Base-by-base conservation (phyloP, 2,888 invertebrate genomes). In the Mechanitis messenoides region DNA sequence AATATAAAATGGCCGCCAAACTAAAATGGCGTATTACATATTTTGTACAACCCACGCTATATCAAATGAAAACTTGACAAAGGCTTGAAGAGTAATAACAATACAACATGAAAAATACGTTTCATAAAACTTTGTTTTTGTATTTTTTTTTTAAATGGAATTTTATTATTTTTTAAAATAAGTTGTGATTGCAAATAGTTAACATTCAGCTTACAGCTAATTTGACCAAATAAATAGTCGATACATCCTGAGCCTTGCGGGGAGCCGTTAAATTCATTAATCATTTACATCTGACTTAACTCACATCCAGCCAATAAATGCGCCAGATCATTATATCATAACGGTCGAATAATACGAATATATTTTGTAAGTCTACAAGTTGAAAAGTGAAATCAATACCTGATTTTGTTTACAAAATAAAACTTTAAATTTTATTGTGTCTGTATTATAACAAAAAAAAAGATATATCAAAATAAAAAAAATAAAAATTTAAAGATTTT, bases 91-190 rank as follows among this genome's bases (percentile, higher is more conserved):
- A 20, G 20, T 20, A 20, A 20, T 20, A 20, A 20, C 20, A 20
- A 20, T 20, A 20, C 20, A 20, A 20, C 20, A 20, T 20, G 20
- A 20, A 20, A 20, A 20, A 20, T 20, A 20, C 20, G 20, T 20
- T 20, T 20, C 20, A 20, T 20, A 20, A 20, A 20, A 20, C 20
- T 20, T 81, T 77, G 78, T 71, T 72, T 72, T 78, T 71, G 38
- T 38, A 4, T 6, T 6, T 6, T 38, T 6, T 38, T 38, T 6
- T 38, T n/a, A n/a, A 6, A 38, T 4, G 38, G 4, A 38, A 38
- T 38, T 38, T 2, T 9, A 9, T 42, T 9, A 9, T 9, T 9
- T 1, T 9, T 9, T 1, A 9, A 42, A 42, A 9, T 2, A 9
- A 2, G 9, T 42, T 42, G 9, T 42, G 6, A 11, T 42, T 42